Base-by-base conservation (phyloP, 1,140 invertebrate genomes). In the Neoseiulus cucumeris region DNA sequence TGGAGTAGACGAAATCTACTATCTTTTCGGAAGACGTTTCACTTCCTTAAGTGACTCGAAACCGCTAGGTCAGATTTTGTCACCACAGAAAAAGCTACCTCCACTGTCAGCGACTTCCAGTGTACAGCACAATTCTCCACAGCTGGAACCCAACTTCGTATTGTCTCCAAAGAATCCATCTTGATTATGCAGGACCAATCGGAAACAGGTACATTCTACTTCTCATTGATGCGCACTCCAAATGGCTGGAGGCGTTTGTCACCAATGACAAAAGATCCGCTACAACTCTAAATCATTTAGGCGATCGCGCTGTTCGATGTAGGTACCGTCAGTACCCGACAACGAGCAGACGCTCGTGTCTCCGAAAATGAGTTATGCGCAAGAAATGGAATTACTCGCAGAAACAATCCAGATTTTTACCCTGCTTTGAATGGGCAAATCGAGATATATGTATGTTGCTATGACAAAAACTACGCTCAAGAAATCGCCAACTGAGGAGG, bases 1-100 rank as follows among this genome's bases (percentile, higher is more conserved):
- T 70, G 76, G 74, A 4, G 73, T 82, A 4, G 74, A 75, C 65
- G 77, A 78, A 70, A 73, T 79, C 39, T 69, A 78, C 41, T 82
- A 78, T 69, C 51, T 80, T 2, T 77, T 72, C 71, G 80, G 75
- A 20, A 69, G 71, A 64, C 55, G 72, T 18, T 82, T 82, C 68
- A 64, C 68, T 17, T 71, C 79, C n/a, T 66, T 71, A 25, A 79
- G 77, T 0, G 80, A 82, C 68, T 76, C 80, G 68, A 72, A 76
- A 65, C 78, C 79, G 6, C 69, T 82, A n/a, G 64, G 76, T 0
- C 51, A 69, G 9, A 74, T 81, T 47, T 79, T 80, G 69, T 69
- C 71, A 33, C 59, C 69, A 42, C 69, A 74, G 12, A 68, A 68
- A 44, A 67, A n/a, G n/a, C n/a, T 45, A 4, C 64, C 72, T 9